Base-by-base conservation (phyloP, 2,888 invertebrate genomes). In the Ochropacha duplaris region DNA sequence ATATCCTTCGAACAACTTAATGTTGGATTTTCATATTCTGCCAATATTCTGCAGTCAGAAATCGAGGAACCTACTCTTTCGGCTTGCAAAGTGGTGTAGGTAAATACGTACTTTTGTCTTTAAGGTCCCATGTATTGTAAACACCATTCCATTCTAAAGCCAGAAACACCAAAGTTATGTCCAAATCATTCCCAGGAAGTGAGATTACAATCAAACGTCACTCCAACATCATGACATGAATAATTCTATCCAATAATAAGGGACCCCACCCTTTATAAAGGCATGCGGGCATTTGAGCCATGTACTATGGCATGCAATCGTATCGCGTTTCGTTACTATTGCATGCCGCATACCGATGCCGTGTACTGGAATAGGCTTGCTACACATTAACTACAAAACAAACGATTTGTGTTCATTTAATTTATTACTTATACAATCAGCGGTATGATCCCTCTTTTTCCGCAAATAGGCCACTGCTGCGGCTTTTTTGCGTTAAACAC, bases 241-340 rank as follows among this genome's bases (percentile, higher is more conserved):
- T 87, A 87, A 88, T 88, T 81, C 76, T 70, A 72, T 84, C 81
- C 83, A 87, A 86, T 86, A 87, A 86, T 83, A 84, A 84, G 84
- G 86, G 83, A 78, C 72, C 74, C 68, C 72, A 76, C 76, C 83
- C 84, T 76, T 77, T 70, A 54, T 67, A 57, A 59, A 58, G 61
- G 74, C 70, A 88, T 89, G 86, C 88, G 89, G 89, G 90, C 72
- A 82, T 85, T 72, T 78, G 68, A 79, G 73, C 76, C 75, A 83
- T 84, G 83, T 88, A 87, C 87, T 84, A 87, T 69, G 88, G 85
- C 81, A 88, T 83, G 88, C 85, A 79, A 85, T 82, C 78, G 83
- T 80, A 84, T 77, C 74, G 79, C 72, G 68, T 74, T 76, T 75
- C 61, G 66, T 69, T 74, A 74, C 75, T 72, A 81, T 81, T 81